Base-by-base conservation (phyloP, 2,888 invertebrate species). In the Marronus borbonicus region DNA sequence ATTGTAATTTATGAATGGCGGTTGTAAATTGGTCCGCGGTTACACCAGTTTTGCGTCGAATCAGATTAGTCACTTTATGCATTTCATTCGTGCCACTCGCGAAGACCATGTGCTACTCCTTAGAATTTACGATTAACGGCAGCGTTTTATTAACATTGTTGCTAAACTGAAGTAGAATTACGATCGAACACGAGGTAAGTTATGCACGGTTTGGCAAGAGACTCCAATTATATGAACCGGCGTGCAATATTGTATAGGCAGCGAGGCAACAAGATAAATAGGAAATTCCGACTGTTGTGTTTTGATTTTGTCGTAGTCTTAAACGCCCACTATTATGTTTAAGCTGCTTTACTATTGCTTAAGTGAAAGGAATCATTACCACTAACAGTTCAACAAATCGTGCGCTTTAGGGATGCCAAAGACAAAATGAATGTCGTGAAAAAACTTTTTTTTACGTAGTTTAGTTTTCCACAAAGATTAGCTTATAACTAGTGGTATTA, bases 1-100 rank as follows among this genome's bases (percentile, higher is more conserved):
- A 55, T 70, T 70, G 55, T 70, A 70, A 55, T 70, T 70, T 70
- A 70, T 55, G 70, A 70, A 70, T 70, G 55, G 17, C 70, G 31
- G 70, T 24, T 70, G 55, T 52, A 70, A 55, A 31, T 50, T 50
- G 50, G 68, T 20, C 44, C 20, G 68, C 68, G 49, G 68, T 68
- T 70, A 28, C 28, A 50, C 50, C 55, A 17, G 69, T 70, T 55
- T 70, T 36, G 52, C 52, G 69, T 70, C 55, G 55, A 70, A 36
- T 70, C 55, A 55, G 36, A 70, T 70, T 70, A 70, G 55, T 70
- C 36, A 39, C 12, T 24, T n/a, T 24, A 24, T 55, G 70, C 31
- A 36, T 70, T 55, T 68, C 68, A 12, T 50, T 68, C 68, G 68
- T 17, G 50, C 14, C 68, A 3, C 55, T 17, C 55, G n/a, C n/a